Percentiles rank a stretch among this genome's conserved stretches.
These are phyloP conservation scores for Bubo blakistoni DNA, from an alignment of 2,113 vertebrate species.

Conservation along the genomic window DNA sequence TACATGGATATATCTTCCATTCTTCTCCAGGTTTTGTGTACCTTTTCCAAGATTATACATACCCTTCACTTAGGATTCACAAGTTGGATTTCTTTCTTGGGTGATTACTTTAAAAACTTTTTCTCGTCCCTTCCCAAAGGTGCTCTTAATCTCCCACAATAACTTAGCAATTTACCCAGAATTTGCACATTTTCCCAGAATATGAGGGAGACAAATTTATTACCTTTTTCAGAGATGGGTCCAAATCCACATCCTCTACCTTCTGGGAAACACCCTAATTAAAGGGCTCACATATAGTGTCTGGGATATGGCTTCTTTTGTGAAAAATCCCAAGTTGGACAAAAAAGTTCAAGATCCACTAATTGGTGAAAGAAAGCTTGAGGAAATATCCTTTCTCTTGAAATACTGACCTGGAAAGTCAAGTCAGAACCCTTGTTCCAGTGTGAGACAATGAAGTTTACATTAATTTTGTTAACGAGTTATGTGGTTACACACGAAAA, in stretches of 20 bases:
- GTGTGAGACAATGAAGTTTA: not conserved
- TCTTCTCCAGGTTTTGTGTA: not conserved
- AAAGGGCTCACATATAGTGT: not conserved
- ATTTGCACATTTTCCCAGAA: not conserved
- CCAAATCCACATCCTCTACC: not conserved
- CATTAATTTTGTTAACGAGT: not conserved
- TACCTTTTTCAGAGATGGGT: not conserved
- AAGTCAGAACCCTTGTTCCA: not conserved
- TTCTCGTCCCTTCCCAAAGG: not conserved
- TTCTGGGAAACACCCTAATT: not conserved
- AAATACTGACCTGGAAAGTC: not conserved
- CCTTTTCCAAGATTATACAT: not conserved
- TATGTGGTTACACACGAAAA: not conserved
- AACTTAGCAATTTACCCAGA: not conserved
- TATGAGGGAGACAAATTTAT: not conserved
- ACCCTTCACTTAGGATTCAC: not conserved
- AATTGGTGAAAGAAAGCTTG: not conserved
- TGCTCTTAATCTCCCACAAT: not conserved
- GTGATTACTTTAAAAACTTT: not conserved
- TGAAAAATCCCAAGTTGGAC: not conserved
- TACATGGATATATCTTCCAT: not conserved
- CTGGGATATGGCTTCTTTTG: not conserved
- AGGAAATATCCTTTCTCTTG: not conserved
- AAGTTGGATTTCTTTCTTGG: not conserved
- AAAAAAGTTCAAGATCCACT: not conserved